These are phyloP conservation scores for Ammodytes marinus DNA, from an alignment of 2,113 vertebrate genomes.

Conservation along the genomic window DNA sequence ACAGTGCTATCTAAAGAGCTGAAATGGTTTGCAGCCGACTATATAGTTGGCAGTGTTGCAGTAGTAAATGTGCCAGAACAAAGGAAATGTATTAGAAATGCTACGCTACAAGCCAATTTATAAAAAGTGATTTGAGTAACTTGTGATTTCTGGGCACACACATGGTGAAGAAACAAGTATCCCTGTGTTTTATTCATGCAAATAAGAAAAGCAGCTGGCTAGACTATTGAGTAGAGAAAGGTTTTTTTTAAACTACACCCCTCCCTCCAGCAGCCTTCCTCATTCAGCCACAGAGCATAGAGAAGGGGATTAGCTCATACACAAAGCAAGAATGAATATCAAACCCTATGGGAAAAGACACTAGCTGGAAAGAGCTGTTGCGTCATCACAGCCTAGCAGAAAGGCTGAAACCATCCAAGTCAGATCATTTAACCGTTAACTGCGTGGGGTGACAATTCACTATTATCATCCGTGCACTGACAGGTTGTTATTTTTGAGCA, in stretches of 20 bases:
- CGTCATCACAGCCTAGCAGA: constrained; percentile 43
- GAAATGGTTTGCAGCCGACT: constrained; percentile 27
- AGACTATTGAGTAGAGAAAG: constrained; percentile 26
- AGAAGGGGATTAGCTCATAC: constrained; percentile 69
- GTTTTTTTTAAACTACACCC: constrained; percentile 5
- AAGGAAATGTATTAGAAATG: not conserved
- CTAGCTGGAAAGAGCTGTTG: constrained; percentile 34
- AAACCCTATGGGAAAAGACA: constrained; percentile 59
- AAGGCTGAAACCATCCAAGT: constrained; percentile 27
- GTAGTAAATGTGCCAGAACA: constrained; percentile 35
- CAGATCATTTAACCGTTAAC: not conserved
- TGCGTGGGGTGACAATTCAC: not conserved
- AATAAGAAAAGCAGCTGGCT: constrained; percentile 44
- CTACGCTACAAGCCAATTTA: not conserved
- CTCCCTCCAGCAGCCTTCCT: constrained; percentile 43
- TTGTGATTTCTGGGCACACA: not conserved
- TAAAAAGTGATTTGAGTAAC: not conserved
- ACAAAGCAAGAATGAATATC: constrained; percentile 66
- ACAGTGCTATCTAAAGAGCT: constrained; percentile 36
- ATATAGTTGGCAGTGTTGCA: constrained; percentile 4
- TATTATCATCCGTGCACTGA: not conserved
- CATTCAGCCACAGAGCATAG: constrained; percentile 64
- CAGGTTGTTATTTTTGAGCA: not conserved
- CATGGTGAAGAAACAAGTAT: constrained; percentile 17
- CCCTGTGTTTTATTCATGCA: constrained; percentile 14